Evolutionary conservation across 2,888 invertebrate genomes (phyloP), one percentile per base, ranked within the genome.

Genomic region (Rhingia campestris): DNA sequence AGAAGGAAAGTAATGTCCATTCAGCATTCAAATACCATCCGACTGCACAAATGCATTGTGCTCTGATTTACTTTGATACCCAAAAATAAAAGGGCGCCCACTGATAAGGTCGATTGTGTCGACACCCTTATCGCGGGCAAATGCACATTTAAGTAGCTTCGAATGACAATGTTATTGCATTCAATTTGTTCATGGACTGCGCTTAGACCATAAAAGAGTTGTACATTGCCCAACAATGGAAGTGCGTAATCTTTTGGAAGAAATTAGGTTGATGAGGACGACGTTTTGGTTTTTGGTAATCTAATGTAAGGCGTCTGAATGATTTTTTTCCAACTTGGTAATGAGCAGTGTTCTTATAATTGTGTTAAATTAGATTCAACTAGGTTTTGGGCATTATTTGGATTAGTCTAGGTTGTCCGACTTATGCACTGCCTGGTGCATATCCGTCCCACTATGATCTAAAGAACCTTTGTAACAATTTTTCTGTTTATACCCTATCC

Each of bases 71-170:
- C 33, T 37, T 12, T 14, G 12, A 2, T 14, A 14, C 4, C 0
- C 7, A 7, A n/a, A 33, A 75, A 41, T 10, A 35, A 37, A 33
- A 35, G 43, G 10, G 41, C 30, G 32, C 9, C 12, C 33, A 33
- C 22, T 59, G 59, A 75, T 75, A 75, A 75, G 35, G 49, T 41
- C 64, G 56, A 47, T 39, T 9, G 22, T 7, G 22, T 35, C 35
- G 56, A 41, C 9, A 58, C 6, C 7, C 22, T 58, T 66, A 74
- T 74, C 66, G 22, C 22, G 10, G 30, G 35, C 22, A n/a, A 37
- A 39, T 41, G 51, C 37, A 10, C 3, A 14, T 35, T 39, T 51
- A 39, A 33, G 30, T 66, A n/a, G 33, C 12, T 37, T 64, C 30
- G n/a, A 64, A 64, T 53, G 51, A 12, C 9, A 6, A 35, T 49